These are phyloP conservation scores for Pangasius sanitwongsei DNA, from an alignment of 2,797 vertebrate species.

Conservation along the genomic window DNA sequence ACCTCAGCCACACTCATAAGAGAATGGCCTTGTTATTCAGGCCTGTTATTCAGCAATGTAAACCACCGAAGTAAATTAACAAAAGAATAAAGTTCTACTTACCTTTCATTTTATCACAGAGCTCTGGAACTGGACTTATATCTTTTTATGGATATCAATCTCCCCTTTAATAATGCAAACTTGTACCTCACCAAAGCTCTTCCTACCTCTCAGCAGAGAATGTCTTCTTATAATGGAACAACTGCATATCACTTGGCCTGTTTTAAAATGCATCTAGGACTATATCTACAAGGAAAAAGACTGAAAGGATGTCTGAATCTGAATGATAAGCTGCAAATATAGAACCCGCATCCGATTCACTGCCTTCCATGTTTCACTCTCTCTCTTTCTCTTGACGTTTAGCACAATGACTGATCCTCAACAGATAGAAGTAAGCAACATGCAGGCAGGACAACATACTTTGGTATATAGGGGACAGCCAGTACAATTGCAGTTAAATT, in stretches of 20 bases:
- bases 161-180: background rate
- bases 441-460: background rate
- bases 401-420: background rate
- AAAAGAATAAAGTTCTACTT: background rate
- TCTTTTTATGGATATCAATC: background rate
- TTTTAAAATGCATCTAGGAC: slow-evolving; percentile 59
- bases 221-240: slow-evolving; percentile 1
- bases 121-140: background rate
- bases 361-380: background rate
- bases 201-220: slow-evolving; percentile 32
- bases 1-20: background rate
- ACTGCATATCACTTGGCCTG: background rate
- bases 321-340: slow-evolving; percentile 27
- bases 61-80: background rate
- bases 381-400: background rate
- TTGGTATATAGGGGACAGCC: background rate
- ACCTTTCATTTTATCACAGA: background rate
- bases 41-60: background rate
- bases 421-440: background rate
- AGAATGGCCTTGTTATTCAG: background rate
- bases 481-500: background rate
- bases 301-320: slow-evolving; percentile 29
- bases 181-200: background rate
- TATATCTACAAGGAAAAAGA: background rate
- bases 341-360: slow-evolving; percentile 3